Percentiles rank a stretch among this genome's conserved stretches.
Conservation (phyloP, 2,797 vertebrate species). For the Coracias cyanogaster region DNA sequence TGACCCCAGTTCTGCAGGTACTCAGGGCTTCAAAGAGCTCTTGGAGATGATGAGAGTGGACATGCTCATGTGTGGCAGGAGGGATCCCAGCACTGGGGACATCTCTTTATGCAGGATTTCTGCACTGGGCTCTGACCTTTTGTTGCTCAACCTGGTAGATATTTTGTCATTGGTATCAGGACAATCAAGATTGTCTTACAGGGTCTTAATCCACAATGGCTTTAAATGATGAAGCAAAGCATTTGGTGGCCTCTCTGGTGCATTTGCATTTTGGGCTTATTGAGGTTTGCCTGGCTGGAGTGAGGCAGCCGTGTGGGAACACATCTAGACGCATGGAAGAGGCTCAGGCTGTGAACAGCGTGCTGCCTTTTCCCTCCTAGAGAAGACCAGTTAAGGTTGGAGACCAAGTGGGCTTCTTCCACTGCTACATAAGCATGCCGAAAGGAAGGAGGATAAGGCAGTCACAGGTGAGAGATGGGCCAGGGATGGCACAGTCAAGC, state of each 20-base stretch:
- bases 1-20: conserved; percentile 25
- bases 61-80: not conserved
- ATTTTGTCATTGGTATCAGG: not conserved
- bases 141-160: not conserved
- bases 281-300: not conserved
- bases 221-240: not conserved
- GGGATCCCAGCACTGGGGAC: not conserved
- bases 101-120: not conserved
- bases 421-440: rapidly evolving
- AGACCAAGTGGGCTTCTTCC: not conserved
- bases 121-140: not conserved
- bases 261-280: not conserved
- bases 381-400: not conserved
- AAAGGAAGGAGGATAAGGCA: not conserved
- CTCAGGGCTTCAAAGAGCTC: not conserved
- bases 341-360: rapidly evolving
- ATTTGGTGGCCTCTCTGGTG: not conserved
- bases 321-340: not conserved
- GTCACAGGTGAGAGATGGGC: not conserved
- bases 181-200: not conserved
- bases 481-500: not conserved
- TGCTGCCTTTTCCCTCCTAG: not conserved
- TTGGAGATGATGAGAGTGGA: not conserved
- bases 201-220: not conserved
- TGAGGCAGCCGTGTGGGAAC: not conserved